A percentile compares a stretch with the other conserved stretches of the same genome.
Evolutionary conservation across 1,140 invertebrate genomes (phyloP).

Genomic region (Cydia amplana): DNA sequence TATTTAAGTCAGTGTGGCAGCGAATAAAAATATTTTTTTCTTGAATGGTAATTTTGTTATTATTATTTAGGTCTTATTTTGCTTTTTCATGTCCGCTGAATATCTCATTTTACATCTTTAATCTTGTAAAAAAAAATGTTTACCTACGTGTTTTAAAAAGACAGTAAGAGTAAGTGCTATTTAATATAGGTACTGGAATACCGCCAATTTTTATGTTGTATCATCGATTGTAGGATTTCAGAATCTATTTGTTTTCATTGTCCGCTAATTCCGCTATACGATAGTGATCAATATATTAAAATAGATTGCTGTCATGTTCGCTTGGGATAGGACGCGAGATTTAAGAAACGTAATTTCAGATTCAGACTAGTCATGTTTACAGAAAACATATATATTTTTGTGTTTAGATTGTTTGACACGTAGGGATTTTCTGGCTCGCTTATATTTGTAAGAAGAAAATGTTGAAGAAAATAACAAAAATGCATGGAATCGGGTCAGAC

Average conservation of each 20-base stretch:
- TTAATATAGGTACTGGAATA: no score
- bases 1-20: no score
- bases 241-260: constrained; percentile 11
- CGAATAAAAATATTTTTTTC: no score
- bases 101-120: no score
- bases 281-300: neutral
- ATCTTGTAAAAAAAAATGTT: no score
- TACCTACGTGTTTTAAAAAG: no score
- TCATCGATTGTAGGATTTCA: neutral
- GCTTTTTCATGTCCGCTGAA: no score
- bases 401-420: neutral
- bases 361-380: neutral
- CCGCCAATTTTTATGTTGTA: no score
- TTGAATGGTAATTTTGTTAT: no score
- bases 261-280: neutral
- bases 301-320: neutral
- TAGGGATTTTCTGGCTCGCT: neutral
- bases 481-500: constrained; percentile 19
- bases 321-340: neutral
- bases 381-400: neutral
- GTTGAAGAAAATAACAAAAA: neutral
- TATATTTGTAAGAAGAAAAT: constrained; percentile 14
- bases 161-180: no score
- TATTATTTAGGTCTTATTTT: no score
- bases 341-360: neutral